These are phyloP conservation scores for Drosophila imparisetae DNA, from an alignment of 2,888 invertebrate genomes.

Conservation along the genomic window DNA sequence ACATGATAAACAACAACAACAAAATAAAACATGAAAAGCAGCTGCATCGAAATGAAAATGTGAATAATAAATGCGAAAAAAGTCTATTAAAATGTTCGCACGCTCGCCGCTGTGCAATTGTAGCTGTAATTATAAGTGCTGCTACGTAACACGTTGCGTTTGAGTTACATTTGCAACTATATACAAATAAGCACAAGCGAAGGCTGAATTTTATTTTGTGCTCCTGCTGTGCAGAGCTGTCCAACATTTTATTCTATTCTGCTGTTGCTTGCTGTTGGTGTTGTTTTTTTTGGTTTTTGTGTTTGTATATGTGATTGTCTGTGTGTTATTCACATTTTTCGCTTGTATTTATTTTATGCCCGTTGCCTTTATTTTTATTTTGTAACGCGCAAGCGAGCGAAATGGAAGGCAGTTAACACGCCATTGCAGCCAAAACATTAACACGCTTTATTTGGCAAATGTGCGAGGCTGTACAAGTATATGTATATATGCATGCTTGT, in stretches of 20 bases:
- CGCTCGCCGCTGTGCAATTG: conserved; percentile 17
- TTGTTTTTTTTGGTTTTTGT: neutral
- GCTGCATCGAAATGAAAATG: conserved; percentile 9
- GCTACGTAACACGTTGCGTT: conserved; percentile 52
- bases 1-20: conserved; percentile 1
- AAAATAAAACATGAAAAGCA: conserved; percentile 7
- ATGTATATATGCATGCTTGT: neutral
- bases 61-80: conserved; percentile 16
- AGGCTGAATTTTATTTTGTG: conserved; percentile 32
- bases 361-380: conserved; percentile 27
- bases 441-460: conserved; percentile 80
- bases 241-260: conserved; percentile 45
- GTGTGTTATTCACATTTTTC: conserved; percentile 15
- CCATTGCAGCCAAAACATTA: conserved; percentile 78
- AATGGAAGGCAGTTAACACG: conserved; percentile 80
- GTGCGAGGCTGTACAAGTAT: conserved; percentile 34
- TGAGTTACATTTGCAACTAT: conserved; percentile 42
- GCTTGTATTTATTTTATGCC: conserved; percentile 55
- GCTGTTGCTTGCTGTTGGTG: conserved; percentile 10
- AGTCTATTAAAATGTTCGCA: conserved; percentile 57
- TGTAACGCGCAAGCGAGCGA: conserved; percentile 65
- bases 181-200: conserved; percentile 19
- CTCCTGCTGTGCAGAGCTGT: conserved; percentile 29
- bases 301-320: conserved; percentile 1
- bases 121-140: conserved; percentile 56